Evolutionary conservation across 2,113 vertebrate genomes (phyloP), one percentile per base, ranked within the genome.

Genomic region (Dendrocopos noguchii): DNA sequence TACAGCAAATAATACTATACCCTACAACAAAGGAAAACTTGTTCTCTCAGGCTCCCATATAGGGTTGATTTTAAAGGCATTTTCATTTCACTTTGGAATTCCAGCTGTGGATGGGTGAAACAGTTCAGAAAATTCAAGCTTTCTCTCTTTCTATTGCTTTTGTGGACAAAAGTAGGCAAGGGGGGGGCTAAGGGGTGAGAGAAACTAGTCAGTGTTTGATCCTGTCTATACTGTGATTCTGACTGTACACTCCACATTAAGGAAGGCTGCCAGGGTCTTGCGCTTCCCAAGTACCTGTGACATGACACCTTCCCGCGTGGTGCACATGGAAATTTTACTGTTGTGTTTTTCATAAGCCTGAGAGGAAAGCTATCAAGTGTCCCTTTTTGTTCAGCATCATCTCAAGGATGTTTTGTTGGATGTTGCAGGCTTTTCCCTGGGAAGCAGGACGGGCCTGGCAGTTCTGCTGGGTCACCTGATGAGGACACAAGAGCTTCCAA

Each of bases 1-100:
- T 97, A 97, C 97, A 97, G 97, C 97, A 97, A 98, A 98, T 98
- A 98, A 98, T 96, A 97, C 97, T 97, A 97, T 97, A 96, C 96
- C 96, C 96, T 96, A 96, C 97, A 97, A 98, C 97, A 98, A 98
- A 98, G 97, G 95, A 97, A 97, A 98, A 98, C 97, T 98, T 98
- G 97, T 97, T 98, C 97, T 97, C 96, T 97, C 95, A 87, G 96
- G 93, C 96, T 97, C 97, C 96, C 95, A 96, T 97, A 96, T 95
- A 94, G 97, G 93, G 97, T 96, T 96, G 95, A 96, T 97, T 97
- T 97, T 97, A 97, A 97, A 97, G 95, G 97, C 97, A 97, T 97
- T 97, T 97, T 96, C 85, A 88, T 96, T 96, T 92, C 56, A 60
- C 95, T 97, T 97, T 97, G 95, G 96, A 97, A 95, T 95, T 97